A percentile compares a stretch with the other conserved stretches of the same genome.
phyloP scores from a whole-genome alignment of 2,797 vertebrate species.

The Peromyscus aztecus region DNA sequence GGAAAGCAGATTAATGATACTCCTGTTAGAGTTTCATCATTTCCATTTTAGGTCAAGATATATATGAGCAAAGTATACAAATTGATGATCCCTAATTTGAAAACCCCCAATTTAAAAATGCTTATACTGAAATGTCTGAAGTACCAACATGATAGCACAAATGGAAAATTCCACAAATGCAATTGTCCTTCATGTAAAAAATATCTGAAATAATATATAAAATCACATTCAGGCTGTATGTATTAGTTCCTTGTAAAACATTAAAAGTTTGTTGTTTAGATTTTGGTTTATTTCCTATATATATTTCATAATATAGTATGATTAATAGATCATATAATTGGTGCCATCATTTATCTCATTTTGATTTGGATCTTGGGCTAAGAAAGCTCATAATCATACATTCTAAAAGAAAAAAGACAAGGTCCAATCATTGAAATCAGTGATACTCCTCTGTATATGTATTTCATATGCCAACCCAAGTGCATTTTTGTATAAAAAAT shows the following conservation, averaged over 20 bases:
- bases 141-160: background rate
- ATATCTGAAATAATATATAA: background rate
- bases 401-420: background rate
- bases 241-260: background rate
- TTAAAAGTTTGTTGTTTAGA: background rate
- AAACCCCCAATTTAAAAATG: background rate
- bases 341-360: background rate
- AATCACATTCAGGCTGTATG: background rate
- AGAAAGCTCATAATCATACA: background rate
- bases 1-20: background rate
- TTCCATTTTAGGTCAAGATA: background rate
- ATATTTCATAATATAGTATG: too few species aligned
- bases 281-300: background rate
- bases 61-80: background rate
- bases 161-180: background rate
- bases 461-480: constrained; percentile 24
- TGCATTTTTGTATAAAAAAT: constrained; percentile 1
- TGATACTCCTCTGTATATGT: background rate
- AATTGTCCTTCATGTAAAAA: background rate
- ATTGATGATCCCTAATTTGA: background rate
- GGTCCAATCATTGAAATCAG: background rate
- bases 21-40: background rate
- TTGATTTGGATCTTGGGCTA: background rate
- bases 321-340: background rate
- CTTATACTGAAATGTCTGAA: background rate